Evolutionary conservation across 1,140 invertebrate species (phyloP), one percentile per base, ranked within the genome.

Genomic region (Tetramorium alpestre): DNA sequence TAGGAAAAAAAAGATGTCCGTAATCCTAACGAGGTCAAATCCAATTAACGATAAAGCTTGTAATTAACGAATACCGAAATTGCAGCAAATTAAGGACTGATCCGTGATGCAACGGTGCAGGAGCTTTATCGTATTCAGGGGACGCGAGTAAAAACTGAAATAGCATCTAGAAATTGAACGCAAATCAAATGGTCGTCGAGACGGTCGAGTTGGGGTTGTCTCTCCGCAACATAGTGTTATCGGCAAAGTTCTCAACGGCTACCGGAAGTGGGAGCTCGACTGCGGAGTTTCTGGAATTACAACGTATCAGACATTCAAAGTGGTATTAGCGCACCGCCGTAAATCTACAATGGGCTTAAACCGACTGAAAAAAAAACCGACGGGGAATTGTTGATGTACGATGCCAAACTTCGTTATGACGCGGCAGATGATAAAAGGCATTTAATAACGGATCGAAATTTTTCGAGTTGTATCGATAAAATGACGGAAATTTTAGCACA

Each of bases 291-390:
- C 85, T 78, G 77, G 65, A 82, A 89, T 84, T 84, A 78, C 85
- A 60, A 89, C 78, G 77, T 90, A 90, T 90, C 88, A 85, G 85
- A 72, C 85, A 89, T 89, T 90, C 89, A 84, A 87, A 78, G 89
- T 47, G 88, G 85, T 84, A 89, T 90, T 89, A 90, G 85, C 22
- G 88, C 49, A 38, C 51, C 58, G 49, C 58, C 88, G 85, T 90
- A 90, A 90, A 90, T 90, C 88, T 89, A 16, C 41, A 78, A 89
- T 49, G 88, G 76, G 89, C 38, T 89, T 84, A 89, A 51, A 28
- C 65, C 2, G 58, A 56, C 22, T 58, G 72, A 33, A 49, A 60
- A 69, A 69, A 73, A 89, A 89, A 18, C 7, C 49, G 1, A 16
- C 41, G 33, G 28, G 44, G 49, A 72, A 87, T 87, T 38, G 41